Evolutionary conservation across 1,140 invertebrate genomes (phyloP), one percentile per base, ranked within the genome.

Genomic region (Propsilocerus akamusi): DNA sequence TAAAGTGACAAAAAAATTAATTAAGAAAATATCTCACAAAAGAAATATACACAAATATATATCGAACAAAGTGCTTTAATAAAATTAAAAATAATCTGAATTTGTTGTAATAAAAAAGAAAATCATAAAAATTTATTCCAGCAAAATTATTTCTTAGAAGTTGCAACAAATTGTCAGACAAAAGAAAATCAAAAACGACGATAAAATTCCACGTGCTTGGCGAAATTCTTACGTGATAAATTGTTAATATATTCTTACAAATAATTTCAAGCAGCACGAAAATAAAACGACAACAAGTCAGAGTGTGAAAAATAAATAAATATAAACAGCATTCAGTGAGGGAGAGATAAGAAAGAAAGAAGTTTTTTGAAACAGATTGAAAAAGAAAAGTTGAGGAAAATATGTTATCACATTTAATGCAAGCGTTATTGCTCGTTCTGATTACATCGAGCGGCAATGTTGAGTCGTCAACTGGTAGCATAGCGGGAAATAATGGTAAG

Each of bases 321-420:
- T 41, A 41, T 17, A 14, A 3, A 41, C 17, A 30, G 11, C 5
- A 41, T 20, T n/a, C 4, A 20, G 14, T 5, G n/a, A n/a, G 28
- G 22, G 34, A 41, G 14, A 41, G n/a, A 30, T 8, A 11, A 30
- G 10, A 30, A 30, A 30, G 10, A 20, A 41, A 17, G 20, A 37
- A 37, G 20, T 17, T 37, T 30, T 30, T 14, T 41, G 34, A 41
- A 41, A 41, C 34, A 41, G 34, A 41, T 41, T 41, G 17, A 41
- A 41, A n/a, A 30, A 17, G 17, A 41, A 20, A 41, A 14, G 17
- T 41, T 41, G 22, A 41, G n/a, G 34, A 41, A 41, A 41, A 41
- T 17, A 41, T 41, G 34, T 41, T 41, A 41, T 41, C 34, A 41
- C 34, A 41, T 41, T 41, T 41, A 41, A 41, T 41, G 17, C 14